phyloP scores from a whole-genome alignment of 2,113 vertebrate species.

The Pan troglodytes region DNA sequence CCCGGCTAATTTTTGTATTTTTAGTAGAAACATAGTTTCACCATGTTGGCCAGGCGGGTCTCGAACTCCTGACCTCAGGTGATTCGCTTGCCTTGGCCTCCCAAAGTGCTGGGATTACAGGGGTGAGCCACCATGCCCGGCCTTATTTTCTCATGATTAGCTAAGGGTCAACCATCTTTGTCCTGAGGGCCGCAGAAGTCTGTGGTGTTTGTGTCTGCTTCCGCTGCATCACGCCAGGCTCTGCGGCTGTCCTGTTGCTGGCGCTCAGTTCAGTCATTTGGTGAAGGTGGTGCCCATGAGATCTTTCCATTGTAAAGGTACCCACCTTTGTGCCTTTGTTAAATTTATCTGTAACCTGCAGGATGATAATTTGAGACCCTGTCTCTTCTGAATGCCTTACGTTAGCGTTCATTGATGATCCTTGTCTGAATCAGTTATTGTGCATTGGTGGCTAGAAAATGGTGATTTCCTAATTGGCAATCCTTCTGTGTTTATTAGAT shows the following conservation, averaged over 20 bases:
- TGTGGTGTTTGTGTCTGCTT: fast-evolving
- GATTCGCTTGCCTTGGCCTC: too few species aligned
- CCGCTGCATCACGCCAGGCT: fast-evolving
- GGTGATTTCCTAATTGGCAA: background rate
- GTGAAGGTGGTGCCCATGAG: background rate
- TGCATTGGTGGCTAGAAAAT: too few species aligned
- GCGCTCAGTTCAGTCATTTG: background rate
- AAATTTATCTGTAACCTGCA: background rate
- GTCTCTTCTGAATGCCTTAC: background rate
- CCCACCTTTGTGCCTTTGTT: background rate
- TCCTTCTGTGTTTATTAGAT: background rate
- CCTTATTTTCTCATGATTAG: background rate
- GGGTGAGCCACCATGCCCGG: too few species aligned
- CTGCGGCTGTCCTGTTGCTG: fast-evolving
- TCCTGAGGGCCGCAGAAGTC: background rate
- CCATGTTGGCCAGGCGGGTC: too few species aligned
- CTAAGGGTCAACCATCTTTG: background rate
- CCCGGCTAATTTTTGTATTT: too few species aligned
- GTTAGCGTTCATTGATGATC: background rate
- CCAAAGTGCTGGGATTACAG: too few species aligned
- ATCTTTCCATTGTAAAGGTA: background rate
- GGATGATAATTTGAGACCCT: background rate
- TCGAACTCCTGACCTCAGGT: too few species aligned
- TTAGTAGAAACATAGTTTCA: too few species aligned
- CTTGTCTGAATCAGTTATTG: background rate